Base-by-base conservation (phyloP, 2,797 vertebrate species). In the Coendou prehensilis region DNA sequence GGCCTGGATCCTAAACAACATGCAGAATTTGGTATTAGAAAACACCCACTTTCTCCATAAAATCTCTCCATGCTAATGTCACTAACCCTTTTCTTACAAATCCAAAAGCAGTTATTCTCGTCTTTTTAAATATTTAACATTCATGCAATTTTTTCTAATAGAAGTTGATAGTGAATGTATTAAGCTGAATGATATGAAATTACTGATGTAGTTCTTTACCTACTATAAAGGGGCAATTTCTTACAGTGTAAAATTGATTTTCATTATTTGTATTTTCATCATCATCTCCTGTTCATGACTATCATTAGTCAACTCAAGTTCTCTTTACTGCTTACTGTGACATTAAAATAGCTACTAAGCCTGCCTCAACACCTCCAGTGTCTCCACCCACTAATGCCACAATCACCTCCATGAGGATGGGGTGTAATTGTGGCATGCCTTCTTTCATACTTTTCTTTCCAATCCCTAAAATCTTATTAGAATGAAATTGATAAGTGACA, bases 221-320 rank as follows among this genome's bases (percentile, higher is more conserved):
- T 73, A 84, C 22, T n/a, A 85, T 64, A 85, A 87, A 45, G 54
- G 17, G 30, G 13, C 41, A 61, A 41, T 80, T 63, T 57, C 41
- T 56, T 79, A 80, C 6, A 8, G 1, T 57, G 82, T 87, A 54
- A 87, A 95, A 79, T 84, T 95, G 28, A 94, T 57, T 86, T 91
- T 9, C 4, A 67, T 28, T 93, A 54, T 52, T 37, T 82, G 4
- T 37, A 50, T 47, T 94, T 93, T 73, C 33, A 28, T 15, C 28
- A 41, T 64, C 45, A 10, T 84, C 73, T 92, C 15, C 57, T 75
- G 33, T 47, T 81, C 15, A 23, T 3, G 3, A 61, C 59, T 50
- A 52, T 63, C 47, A 76, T 41, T 52, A 94, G 30, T 50, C 30
- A 87, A 18, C 52, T 78, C 52, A 91, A 54, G 69, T 22, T 71